phyloP scores from a whole-genome alignment of 2,888 invertebrate genomes.

The Spilarctia lutea region DNA sequence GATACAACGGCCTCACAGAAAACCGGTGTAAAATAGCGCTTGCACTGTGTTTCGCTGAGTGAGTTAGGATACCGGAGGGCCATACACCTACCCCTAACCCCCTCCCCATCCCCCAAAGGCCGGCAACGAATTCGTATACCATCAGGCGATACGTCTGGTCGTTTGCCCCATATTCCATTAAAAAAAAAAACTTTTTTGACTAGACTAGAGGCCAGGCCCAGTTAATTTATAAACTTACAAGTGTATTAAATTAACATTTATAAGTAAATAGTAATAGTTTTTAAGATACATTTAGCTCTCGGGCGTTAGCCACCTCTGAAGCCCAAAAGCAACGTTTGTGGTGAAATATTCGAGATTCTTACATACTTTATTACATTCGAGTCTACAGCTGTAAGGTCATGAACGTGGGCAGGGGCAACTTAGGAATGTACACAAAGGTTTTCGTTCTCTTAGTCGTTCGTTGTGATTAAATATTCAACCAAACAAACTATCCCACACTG shows the following conservation, averaged over 20 bases:
- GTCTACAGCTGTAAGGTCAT: slow-evolving; percentile 17
- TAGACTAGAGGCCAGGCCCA: too few species aligned
- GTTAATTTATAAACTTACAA: background rate
- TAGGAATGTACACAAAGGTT: slow-evolving; percentile 35
- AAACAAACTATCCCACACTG: slow-evolving; percentile 15
- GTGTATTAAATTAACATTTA: background rate
- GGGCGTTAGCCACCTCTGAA: slow-evolving; percentile 7
- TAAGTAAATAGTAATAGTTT: slow-evolving; percentile 1
- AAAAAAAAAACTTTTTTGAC: too few species aligned
- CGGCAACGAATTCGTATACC: too few species aligned
- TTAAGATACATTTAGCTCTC: slow-evolving; percentile 10
- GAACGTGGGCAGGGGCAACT: slow-evolving; percentile 22
- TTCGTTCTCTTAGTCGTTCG: slow-evolving; percentile 12
- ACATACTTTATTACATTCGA: slow-evolving; percentile 38
- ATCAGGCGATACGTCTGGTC: too few species aligned
- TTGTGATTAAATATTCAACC: slow-evolving; percentile 17
- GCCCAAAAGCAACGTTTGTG: slow-evolving; percentile 27
- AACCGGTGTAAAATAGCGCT: too few species aligned
- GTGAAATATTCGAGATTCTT: slow-evolving; percentile 41
- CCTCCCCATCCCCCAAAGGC: too few species aligned
- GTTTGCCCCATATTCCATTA: too few species aligned
- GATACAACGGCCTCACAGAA: too few species aligned
- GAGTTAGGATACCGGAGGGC: too few species aligned
- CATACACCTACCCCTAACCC: too few species aligned
- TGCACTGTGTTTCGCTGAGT: too few species aligned